Percentiles rank a stretch among this genome's conserved stretches.
These are phyloP conservation scores for Maniola hyperantus DNA, from an alignment of 2,888 invertebrate genomes.

Conservation along the genomic window DNA sequence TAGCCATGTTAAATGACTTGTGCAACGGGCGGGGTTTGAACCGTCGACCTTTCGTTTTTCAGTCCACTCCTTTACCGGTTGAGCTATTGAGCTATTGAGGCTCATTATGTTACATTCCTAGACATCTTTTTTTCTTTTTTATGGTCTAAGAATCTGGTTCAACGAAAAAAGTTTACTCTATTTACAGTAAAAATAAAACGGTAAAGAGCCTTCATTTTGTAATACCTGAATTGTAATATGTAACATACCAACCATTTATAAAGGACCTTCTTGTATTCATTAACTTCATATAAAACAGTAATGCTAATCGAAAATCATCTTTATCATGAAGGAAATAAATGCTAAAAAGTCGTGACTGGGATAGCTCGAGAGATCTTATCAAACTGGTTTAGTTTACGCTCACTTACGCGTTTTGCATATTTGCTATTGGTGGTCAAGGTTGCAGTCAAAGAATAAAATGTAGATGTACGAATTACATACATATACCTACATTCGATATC, in stretches of 20 bases:
- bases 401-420: conserved; percentile 29
- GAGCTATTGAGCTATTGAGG: too few species aligned
- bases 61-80: too few species aligned
- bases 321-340: conserved; percentile 23
- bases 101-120: too few species aligned
- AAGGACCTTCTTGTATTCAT: not conserved
- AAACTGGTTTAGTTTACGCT: conserved; percentile 24
- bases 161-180: not conserved
- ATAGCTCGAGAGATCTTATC: conserved; percentile 18
- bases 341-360: not conserved
- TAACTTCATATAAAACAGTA: not conserved
- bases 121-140: too few species aligned
- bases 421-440: conserved; percentile 32
- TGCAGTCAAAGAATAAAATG: conserved; percentile 23
- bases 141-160: too few species aligned
- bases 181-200: not conserved
- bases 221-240: not conserved
- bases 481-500: not conserved
- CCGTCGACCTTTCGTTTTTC: too few species aligned
- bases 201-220: conserved; percentile 8
- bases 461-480: conserved; percentile 2
- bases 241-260: conserved; percentile 9
- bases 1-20: too few species aligned
- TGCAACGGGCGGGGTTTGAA: too few species aligned
- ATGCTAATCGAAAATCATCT: not conserved